Base-by-base conservation (phyloP, 2,888 invertebrate species). In the Chromoteleia sp. region DNA sequence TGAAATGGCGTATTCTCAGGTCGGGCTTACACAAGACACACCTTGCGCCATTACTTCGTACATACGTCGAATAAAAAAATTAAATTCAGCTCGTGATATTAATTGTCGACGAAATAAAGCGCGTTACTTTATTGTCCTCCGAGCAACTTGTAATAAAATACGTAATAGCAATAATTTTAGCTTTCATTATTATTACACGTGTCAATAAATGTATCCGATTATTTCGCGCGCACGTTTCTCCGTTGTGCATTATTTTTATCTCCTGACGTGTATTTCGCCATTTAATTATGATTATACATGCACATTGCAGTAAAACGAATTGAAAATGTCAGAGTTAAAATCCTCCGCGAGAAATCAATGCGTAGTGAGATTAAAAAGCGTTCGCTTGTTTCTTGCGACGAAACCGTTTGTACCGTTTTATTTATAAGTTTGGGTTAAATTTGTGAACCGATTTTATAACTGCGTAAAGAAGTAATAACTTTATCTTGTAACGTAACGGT, bases 291-390 rank as follows among this genome's bases (percentile, higher is more conserved):
- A 14, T 29, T 25, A 39, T 39, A 6, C 59, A 15, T 43, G 29
- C 14, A 15, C 25, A 6, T 4, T 45, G 43, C 33, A 30, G 33
- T 12, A 30, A 39, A 58, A 7, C 5, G 36, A 50, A 65, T 30
- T 14, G 50, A 21, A 65, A 65, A 65, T 65, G 65, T 65, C 52
- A 65, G 39, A 65, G 65, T 65, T 52, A 63, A 59, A 39, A 14
- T 39, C 6, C n/a, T 30, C 30, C 45, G 17, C 6, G 30, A 30
- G 33, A 30, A 59, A 30, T 59, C 41, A 59, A 17, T 29, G 25
- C 7, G 41, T 58, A 41, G 41, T 41, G 12, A 41, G 58, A 41
- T 58, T 58, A 41, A 21, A 41, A 58, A 41, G 12, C 41, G 6
- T 15, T n/a, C 2, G 41, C 0, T 58, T 41, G 25, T 58, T 41